phyloP scores from a whole-genome alignment of 2,113 vertebrate species.

The Lichenostomus cassidix region DNA sequence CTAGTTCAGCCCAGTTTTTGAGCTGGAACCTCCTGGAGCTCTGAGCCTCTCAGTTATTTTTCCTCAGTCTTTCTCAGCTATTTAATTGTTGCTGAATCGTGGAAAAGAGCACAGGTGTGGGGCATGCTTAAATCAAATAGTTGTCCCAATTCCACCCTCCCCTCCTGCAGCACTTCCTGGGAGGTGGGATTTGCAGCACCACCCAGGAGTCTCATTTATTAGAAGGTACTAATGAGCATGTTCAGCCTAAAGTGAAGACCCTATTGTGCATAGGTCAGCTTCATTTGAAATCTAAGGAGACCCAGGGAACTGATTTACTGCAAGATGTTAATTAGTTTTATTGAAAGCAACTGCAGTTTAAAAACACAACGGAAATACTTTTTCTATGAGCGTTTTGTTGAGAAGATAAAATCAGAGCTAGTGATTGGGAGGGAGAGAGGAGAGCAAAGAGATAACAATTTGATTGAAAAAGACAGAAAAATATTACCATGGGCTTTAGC shows the following conservation, averaged over 20 bases:
- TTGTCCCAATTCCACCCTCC: neutral
- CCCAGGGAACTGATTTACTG: neutral
- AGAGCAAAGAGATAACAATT: conserved; percentile 4
- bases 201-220: neutral
- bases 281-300: conserved; percentile 8
- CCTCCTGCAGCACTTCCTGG: neutral
- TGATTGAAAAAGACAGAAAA: conserved; percentile 14
- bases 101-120: neutral
- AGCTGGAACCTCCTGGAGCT: neutral
- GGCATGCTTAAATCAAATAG: neutral
- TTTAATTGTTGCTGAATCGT: neutral
- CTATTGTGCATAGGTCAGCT: conserved; percentile 41
- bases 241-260: neutral
- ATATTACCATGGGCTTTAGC: conserved; percentile 21
- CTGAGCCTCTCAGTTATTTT: neutral
- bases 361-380: neutral
- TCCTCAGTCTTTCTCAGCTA: neutral
- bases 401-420: neutral
- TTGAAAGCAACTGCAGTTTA: neutral
- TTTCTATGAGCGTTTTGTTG: neutral
- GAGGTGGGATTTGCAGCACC: neutral
- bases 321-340: conserved; percentile 33
- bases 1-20: neutral
- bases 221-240: neutral
- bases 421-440: neutral